A percentile compares a stretch with the other conserved stretches of the same genome.
phyloP scores from a whole-genome alignment of 2,797 vertebrate species.

The Scleropages formosus region DNA sequence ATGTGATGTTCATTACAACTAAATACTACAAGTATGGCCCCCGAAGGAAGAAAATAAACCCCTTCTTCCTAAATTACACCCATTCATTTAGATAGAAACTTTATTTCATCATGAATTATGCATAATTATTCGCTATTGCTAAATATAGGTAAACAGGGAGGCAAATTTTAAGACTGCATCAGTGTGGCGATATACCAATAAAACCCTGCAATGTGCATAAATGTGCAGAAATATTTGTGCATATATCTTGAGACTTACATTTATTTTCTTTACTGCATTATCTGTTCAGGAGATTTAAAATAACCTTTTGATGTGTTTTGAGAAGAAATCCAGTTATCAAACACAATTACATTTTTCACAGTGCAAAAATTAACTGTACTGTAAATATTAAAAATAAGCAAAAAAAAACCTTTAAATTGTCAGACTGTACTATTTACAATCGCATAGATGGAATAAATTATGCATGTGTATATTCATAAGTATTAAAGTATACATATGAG shows the following conservation, averaged over 20 bases:
- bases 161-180: conserved; percentile 61
- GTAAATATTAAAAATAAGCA: not conserved
- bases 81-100: conserved; percentile 86
- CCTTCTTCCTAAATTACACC: conserved; percentile 95
- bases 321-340: conserved; percentile 43
- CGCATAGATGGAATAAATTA: conserved; percentile 22
- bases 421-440: conserved; percentile 13
- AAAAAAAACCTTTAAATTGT: not conserved
- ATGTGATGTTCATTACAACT: too few species aligned
- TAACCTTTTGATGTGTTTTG: conserved; percentile 54
- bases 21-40: too few species aligned
- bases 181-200: conserved; percentile 52
- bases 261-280: conserved; percentile 62
- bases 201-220: conserved; percentile 44
- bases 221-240: conserved; percentile 49
- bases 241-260: conserved; percentile 49
- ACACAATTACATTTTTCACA: conserved; percentile 28
- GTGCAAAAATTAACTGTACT: conserved; percentile 25
- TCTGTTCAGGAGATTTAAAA: conserved; percentile 49
- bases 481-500: conserved; percentile 49
- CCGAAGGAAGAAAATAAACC: conserved; percentile 72
- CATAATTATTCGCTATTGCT: conserved; percentile 95
- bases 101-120: conserved; percentile 98
- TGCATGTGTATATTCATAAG: conserved; percentile 51
- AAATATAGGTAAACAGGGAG: conserved; percentile 93